Evolutionary conservation across 2,888 invertebrate genomes (phyloP), one percentile per base, ranked within the genome.

Genomic region (Habroteleia sp.): DNA sequence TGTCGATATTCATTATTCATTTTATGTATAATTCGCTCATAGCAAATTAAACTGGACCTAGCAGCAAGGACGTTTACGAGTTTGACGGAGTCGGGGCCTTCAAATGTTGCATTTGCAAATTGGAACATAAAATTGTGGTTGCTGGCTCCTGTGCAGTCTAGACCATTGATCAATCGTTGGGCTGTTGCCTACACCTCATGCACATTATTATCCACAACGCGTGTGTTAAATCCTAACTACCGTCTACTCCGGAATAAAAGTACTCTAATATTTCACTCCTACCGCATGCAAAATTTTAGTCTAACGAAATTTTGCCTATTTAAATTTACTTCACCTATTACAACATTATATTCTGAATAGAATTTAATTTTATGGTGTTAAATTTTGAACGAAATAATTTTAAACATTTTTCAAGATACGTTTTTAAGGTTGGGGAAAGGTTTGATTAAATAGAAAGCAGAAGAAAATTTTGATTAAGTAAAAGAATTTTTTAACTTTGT

Each of bases 81-180:
- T 74, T 76, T 76, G 76, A 77, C 58, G 77, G 73, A 76, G 65
- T 75, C 77, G 68, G 66, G 72, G 75, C 69, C 77, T 79, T 74
- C 81, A 79, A 82, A 81, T 80, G 80, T 81, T 77, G 75, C 78
- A 80, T 85, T 87, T 86, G 87, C 86, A 86, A 86, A 87, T 86
- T 87, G 86, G 86, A 86, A 86, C 86, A 85, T 87, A 85, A 87
- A 86, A 86, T 85, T 85, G 82, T 78, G 81, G 82, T 83, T 83
- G 82, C 82, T 84, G 82, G 82, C 84, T 82, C 81, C 84, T 82
- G 81, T 84, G 10, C 16, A 85, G 82, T 80, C 83, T 82, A 82
- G 80, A 77, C 79, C 81, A 82, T 79, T 86, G 87, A 86, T 86
- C 86, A 86, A 86, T 86, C 84, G 85, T 86, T 86, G 85, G 84